Conservation (phyloP, 1,140 invertebrate species). For the Drosophila pseudoananassae region DNA sequence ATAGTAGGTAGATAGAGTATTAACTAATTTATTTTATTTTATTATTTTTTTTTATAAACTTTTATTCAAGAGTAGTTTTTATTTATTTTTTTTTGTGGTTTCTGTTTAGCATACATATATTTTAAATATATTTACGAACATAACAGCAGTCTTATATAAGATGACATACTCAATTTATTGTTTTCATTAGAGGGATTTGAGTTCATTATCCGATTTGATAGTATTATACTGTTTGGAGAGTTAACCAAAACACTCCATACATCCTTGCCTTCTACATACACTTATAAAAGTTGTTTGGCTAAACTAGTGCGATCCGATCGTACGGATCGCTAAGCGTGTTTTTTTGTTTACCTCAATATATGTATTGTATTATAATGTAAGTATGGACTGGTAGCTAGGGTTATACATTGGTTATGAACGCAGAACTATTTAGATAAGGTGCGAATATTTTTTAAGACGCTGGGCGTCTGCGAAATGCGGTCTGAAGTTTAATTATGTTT, state of each 20-base stretch:
- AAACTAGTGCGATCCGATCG: conserved; percentile 51
- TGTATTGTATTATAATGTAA: conserved; percentile 50
- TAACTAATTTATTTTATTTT: conserved; percentile 53
- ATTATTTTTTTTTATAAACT: conserved; percentile 50
- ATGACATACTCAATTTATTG: conserved; percentile 82
- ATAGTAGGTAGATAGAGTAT: conserved; percentile 64
- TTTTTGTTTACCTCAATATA: conserved; percentile 45
- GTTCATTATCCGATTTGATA: conserved; percentile 58
- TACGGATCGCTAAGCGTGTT: conserved; percentile 62
- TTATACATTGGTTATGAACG: conserved; percentile 34
- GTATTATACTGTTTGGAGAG: conserved; percentile 13
- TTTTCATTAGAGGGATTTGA: conserved; percentile 77
- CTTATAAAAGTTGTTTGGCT: conserved; percentile 72
- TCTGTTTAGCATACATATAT: conserved; percentile 76
- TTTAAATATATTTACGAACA: conserved; percentile 83
- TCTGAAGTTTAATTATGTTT: conserved; percentile 47
- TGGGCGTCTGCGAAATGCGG: conserved; percentile 75
- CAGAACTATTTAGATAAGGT: conserved; percentile 40
- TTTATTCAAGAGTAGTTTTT: conserved; percentile 40
- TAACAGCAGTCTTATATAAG: conserved; percentile 84
- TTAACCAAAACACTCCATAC: conserved; percentile 16
- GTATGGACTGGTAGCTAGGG: conserved; percentile 35
- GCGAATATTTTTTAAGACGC: conserved; percentile 64
- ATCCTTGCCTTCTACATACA: conserved; percentile 49
- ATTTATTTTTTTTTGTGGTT: conserved; percentile 60